Evolutionary conservation across 2,113 vertebrate species (phyloP), one percentile per base, ranked within the genome.

Genomic region (Callithrix jacchus): DNA sequence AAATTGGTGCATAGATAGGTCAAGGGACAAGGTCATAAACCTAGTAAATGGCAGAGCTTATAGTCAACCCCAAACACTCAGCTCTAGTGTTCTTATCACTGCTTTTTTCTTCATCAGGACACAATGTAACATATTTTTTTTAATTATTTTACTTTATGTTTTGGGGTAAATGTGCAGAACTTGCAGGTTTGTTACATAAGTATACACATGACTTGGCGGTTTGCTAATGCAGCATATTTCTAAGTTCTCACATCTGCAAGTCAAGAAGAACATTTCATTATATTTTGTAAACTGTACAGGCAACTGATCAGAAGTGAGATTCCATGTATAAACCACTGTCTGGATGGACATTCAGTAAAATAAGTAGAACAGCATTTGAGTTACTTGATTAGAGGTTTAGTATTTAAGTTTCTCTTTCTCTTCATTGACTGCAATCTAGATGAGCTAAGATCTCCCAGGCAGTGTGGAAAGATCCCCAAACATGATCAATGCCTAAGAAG

Each of bases 341-440:
- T 49, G 37, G 68, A 52, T 32, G 32, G 77, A 61, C 0, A 8
- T 58, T 68, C 23, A 12, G 27, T 35, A 27, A 85, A 64, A 13
- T 42, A 83, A 66, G 66, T 25, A 27, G 66, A 49, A n/a, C 13
- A 25, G 17, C 61, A 77, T 30, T 76, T 8, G 2, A 58, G 25
- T 40, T 80, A 16, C 76, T 45, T 89, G 70, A 90, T 86, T 64
- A 87, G 79, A 17, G 42, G 45, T 61, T 85, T 32, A 58, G 45
- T 68, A 91, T 90, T 96, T 94, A 89, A 83, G 84, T 74, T 97
- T 77, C 87, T 79, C 83, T 68, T 64, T 91, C 18, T 77, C 68
- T 70, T 89, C 84, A 89, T 16, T 83, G 97, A 86, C 93, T 64
- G 82, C 64, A 80, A 64, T 23, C 86, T 35, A 30, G 54, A 89